A percentile compares a stretch with the other conserved stretches of the same genome.
Evolutionary conservation across 2,113 vertebrate species (phyloP).

Genomic region (Petrocephalus microphthalmus): DNA sequence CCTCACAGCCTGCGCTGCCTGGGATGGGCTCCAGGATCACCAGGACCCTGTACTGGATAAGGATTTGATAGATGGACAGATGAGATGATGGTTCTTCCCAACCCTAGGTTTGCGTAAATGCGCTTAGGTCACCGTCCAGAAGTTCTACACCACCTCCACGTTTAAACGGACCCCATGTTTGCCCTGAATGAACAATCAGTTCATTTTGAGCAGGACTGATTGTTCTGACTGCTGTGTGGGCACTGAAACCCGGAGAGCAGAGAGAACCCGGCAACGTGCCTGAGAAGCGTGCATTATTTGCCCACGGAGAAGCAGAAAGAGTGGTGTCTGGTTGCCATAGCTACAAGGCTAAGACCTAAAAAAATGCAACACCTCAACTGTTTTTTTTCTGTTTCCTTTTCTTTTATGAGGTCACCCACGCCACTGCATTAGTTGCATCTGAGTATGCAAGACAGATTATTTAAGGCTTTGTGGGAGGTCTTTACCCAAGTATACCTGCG

Average conservation of each 20-base stretch:
- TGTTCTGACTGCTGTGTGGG: conserved; percentile 9
- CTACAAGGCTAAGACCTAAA: neutral
- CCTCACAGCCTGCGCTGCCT: neutral
- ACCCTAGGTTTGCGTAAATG: neutral
- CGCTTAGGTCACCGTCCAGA: neutral
- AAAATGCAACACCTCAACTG: neutral
- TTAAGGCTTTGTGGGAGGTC: neutral
- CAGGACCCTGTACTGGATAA: neutral
- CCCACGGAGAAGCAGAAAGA: neutral
- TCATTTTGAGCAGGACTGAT: neutral
- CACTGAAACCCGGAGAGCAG: neutral
- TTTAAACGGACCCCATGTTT: neutral
- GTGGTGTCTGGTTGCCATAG: neutral
- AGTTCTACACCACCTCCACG: neutral
- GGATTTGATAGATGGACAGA: neutral
- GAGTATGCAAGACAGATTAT: neutral
- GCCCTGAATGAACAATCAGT: neutral
- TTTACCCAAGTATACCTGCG: no score
- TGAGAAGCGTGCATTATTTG: neutral
- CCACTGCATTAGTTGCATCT: neutral
- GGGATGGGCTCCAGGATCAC: neutral
- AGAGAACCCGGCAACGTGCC: neutral
- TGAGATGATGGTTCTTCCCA: neutral
- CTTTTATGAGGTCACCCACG: neutral
- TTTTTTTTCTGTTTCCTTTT: neutral